phyloP scores from a whole-genome alignment of 2,113 vertebrate species.

The Trichomycterus rosablanca region DNA sequence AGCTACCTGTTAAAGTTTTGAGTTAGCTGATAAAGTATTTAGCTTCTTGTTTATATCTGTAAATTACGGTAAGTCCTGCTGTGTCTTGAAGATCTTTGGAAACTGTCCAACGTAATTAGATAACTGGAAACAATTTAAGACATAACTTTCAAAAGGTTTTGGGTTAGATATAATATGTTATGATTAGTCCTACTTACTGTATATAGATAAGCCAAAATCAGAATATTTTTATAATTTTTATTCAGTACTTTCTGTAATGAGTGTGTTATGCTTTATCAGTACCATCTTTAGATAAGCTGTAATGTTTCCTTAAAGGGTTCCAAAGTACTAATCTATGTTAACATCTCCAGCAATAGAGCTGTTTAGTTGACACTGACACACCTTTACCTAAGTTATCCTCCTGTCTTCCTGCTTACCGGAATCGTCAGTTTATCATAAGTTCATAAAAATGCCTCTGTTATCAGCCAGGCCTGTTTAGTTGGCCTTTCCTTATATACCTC shows the following conservation, averaged over 20 bases:
- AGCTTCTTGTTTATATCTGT: too few species aligned
- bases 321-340: slow-evolving; percentile 18
- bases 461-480: slow-evolving; percentile 20
- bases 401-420: slow-evolving; percentile 6
- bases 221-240: neutral
- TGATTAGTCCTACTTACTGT: too few species aligned
- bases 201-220: too few species aligned
- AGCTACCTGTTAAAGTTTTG: neutral
- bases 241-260: neutral
- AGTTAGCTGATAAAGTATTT: too few species aligned
- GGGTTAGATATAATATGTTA: too few species aligned
- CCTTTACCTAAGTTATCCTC: neutral
- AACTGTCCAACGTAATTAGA: too few species aligned
- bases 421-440: slow-evolving; percentile 31
- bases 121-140: too few species aligned
- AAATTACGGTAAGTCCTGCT: neutral
- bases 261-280: slow-evolving; percentile 16
- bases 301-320: neutral
- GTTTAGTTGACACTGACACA: neutral
- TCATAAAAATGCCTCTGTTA: slow-evolving; percentile 18
- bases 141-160: too few species aligned
- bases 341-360: neutral
- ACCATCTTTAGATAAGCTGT: slow-evolving; percentile 27
- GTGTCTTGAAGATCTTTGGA: neutral
- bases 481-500: neutral